phyloP scores from a whole-genome alignment of 2,113 vertebrate species.

The Arenaria interpres region DNA sequence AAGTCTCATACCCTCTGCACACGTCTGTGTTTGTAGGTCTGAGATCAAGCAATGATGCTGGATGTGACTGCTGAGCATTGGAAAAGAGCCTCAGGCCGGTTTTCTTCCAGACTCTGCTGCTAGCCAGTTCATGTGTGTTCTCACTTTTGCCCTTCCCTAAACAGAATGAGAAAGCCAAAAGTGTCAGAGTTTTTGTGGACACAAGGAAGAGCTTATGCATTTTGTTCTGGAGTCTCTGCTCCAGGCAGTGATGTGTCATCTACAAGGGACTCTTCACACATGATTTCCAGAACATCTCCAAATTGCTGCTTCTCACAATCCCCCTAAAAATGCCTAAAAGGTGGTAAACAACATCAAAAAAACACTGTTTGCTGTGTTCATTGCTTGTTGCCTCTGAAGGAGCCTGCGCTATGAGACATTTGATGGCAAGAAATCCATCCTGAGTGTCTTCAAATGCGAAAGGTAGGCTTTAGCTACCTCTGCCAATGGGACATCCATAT shows the following conservation, averaged over 20 bases:
- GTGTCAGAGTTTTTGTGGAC: fast-evolving
- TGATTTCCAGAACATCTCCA: background rate
- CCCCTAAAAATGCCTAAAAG: background rate
- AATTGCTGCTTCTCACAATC: background rate
- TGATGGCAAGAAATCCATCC: background rate
- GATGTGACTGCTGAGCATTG: background rate
- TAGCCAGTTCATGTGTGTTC: background rate
- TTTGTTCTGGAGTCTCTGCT: background rate
- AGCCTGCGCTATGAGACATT: background rate
- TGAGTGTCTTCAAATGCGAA: background rate
- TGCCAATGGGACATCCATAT: background rate
- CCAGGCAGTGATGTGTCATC: background rate
- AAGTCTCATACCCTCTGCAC: background rate
- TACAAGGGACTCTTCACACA: background rate
- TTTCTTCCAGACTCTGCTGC: background rate
- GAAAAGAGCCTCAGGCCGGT: background rate
- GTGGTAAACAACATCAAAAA: background rate
- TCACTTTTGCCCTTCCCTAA: background rate
- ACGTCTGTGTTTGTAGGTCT: background rate
- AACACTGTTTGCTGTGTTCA: background rate
- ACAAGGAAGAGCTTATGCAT: background rate
- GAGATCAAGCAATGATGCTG: background rate
- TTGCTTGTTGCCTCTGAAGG: background rate
- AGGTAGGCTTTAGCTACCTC: background rate
- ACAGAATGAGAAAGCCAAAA: background rate